Conservation (phyloP, 2,797 vertebrate species). For the Benthosema pterotum region DNA sequence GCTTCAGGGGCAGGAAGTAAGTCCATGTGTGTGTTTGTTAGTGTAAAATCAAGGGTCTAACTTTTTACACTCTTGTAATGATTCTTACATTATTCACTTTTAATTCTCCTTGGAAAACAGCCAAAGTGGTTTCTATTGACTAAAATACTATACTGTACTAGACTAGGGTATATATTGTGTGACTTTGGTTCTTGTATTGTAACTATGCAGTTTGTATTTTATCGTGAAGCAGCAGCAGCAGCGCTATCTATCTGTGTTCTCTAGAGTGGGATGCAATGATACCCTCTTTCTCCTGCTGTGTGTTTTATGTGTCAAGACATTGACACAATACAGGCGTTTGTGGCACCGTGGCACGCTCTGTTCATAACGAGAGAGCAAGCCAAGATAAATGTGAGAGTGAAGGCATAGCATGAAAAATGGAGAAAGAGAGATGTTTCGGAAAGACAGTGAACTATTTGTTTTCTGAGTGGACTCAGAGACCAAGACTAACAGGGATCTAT, state of each 20-base stretch:
- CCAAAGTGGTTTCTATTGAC: too few species aligned
- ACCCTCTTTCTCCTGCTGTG: constrained; percentile 35
- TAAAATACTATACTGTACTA: too few species aligned
- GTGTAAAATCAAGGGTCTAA: too few species aligned
- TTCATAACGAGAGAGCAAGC: constrained; percentile 24
- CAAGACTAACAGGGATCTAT: background rate
- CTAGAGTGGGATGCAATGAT: constrained; percentile 34
- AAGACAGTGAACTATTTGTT: constrained; percentile 17
- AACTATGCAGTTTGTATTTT: too few species aligned
- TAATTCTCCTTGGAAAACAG: too few species aligned
- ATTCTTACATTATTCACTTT: too few species aligned
- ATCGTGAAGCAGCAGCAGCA: constrained; percentile 25
- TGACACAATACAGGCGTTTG: constrained; percentile 50
- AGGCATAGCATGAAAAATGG: constrained; percentile 24
- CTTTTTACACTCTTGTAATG: too few species aligned
- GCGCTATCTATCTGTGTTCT: constrained; percentile 34
- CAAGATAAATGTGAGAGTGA: constrained; percentile 28
- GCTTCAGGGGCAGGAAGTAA: constrained; percentile 70
- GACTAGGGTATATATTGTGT: too few species aligned
- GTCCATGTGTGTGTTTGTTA: constrained; percentile 11
- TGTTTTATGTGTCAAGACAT: constrained; percentile 43
- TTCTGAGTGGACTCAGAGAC: constrained; percentile 3
- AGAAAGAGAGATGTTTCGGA: constrained; percentile 13
- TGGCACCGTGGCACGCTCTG: constrained; percentile 32
- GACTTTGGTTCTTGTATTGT: too few species aligned